Base-by-base conservation (phyloP, 2,113 vertebrate genomes). In the Leptocoma aspasia region DNA sequence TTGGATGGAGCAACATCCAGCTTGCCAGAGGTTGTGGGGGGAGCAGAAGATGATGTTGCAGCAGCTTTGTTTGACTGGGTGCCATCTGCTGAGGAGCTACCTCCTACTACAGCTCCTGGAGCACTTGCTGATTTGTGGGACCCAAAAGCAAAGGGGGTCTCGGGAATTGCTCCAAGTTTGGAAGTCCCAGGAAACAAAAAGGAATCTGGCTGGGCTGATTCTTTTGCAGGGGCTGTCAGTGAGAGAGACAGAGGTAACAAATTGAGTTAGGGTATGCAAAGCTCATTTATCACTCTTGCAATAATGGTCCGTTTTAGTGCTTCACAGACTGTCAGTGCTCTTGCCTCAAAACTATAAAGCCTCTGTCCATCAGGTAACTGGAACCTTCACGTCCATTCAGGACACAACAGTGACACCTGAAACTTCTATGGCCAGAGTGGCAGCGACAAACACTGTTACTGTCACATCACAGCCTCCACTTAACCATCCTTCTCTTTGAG, bases 111-210 rank as follows among this genome's bases (percentile, higher is more conserved):
- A 8, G 94, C 68, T 28, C 97, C 96, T 7, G 98, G 42, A 80
- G 84, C n/a, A 57, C 15, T 37, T 15, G 95, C 27, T 31, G 97
- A 52, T 22, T 98, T 98, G 22, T 97, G 61, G 45, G 94, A 76
- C 22, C 92, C 96, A 10, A 98, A 97, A 42, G 98, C 85, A 89
- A 98, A 97, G 0, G 98, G 60, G 60, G 94, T 96, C 17, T 99
- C 99, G 0, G 96, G 90, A 33, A 93, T 41, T 13, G 82, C 41
- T 69, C 98, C 98, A 39, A 98, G 98, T 92, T 98, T 99, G 75
- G 97, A 71, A 56, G 17, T 91, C 27, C 95, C 98, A 27, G 93
- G 92, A 54, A 99, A 98, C 0, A 97, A 80, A 86, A 99, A 98
- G 3, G 98, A 90, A 35, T 95, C 97, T 0, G 92, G 66, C 50